Evolutionary conservation across 2,888 invertebrate species (phyloP), one percentile per base, ranked within the genome.

Genomic region (Ligdia adustata): DNA sequence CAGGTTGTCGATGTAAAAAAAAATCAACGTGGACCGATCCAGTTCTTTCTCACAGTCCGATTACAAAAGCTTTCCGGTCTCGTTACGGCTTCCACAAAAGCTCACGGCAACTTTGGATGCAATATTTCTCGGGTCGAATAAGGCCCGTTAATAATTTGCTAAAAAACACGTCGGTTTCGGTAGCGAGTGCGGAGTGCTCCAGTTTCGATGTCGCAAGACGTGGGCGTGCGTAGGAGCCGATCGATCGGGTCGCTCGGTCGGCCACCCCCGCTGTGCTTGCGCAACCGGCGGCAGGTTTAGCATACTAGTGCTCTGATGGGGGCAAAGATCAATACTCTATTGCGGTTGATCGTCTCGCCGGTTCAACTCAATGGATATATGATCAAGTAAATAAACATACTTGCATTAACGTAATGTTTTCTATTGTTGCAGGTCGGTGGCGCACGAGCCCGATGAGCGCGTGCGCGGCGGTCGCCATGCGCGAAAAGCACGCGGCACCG

Each of bases 401-500:
- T 7, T 39, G 16, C 47, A 31, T 9, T 64, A 51, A 64, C 20
- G 39, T 31, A 4, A 1, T 14, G 6, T 34, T 22, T 46, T 35
- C 53, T 40, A 46, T 86, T 83, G 81, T 84, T 84, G 1, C 82
- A 89, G 89, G 84, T 89, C 81, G 87, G 84, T 90, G 85, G 88
- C 88, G 90, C 89, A 80, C 89, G 89, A 89, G 90, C 89, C 92
- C 91, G 91, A 94, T 94, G 94, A 93, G 93, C 92, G 93, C 93
- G 92, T 93, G 93, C 91, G 93, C 93, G 88, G 91, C 93, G 84
- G 92, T 92, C 90, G 92, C 87, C 85, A 91, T 92, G 92, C 95
- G 97, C 92, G 97, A 97, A 92, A 97, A 97, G 91, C 96, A 97
- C 92, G 95, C 96, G 83, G 95, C 96, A 80, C 97, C 96, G 82